phyloP scores from a whole-genome alignment of 2,888 invertebrate species.

The Hirtodrosophila confusa region DNA sequence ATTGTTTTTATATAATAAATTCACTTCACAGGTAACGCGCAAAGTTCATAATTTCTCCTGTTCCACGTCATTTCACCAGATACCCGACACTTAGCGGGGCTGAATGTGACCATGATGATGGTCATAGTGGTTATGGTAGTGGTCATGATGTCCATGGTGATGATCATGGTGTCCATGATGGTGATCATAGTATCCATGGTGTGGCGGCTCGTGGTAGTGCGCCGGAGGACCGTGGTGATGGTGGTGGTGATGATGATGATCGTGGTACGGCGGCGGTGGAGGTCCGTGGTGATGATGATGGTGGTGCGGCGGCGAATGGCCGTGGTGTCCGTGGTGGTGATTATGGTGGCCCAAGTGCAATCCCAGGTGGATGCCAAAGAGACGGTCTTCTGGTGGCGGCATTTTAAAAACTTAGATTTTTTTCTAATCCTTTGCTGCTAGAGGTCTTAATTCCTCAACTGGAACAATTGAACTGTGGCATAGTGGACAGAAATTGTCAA shows the following conservation, averaged over 20 bases:
- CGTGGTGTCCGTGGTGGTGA: conserved; percentile 55
- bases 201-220: conserved; percentile 22
- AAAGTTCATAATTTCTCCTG: not conserved
- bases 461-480: conserved; percentile 42
- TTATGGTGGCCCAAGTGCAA: conserved; percentile 56
- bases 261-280: conserved; percentile 41
- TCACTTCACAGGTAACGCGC: conserved; percentile 17
- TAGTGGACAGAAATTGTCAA: conserved; percentile 28
- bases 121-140: conserved; percentile 24
- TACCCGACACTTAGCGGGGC: conserved; percentile 43
- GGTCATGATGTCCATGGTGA: conserved; percentile 23
- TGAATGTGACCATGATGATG: conserved; percentile 15
- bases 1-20: conserved; percentile 13
- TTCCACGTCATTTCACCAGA: not conserved
- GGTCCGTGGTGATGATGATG: conserved; percentile 55
- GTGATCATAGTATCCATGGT: conserved; percentile 32
- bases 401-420: conserved; percentile 21
- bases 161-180: conserved; percentile 23
- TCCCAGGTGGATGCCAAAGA: conserved; percentile 64
- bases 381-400: conserved; percentile 64
- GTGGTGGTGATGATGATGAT: conserved; percentile 52
- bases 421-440: conserved; percentile 6
- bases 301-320: conserved; percentile 37
- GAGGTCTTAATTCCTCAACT: conserved; percentile 35
- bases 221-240: conserved; percentile 37